These are phyloP conservation scores for Aphelenchoides fujianensis DNA, from an alignment of 1,140 invertebrate species.

Conservation along the genomic window DNA sequence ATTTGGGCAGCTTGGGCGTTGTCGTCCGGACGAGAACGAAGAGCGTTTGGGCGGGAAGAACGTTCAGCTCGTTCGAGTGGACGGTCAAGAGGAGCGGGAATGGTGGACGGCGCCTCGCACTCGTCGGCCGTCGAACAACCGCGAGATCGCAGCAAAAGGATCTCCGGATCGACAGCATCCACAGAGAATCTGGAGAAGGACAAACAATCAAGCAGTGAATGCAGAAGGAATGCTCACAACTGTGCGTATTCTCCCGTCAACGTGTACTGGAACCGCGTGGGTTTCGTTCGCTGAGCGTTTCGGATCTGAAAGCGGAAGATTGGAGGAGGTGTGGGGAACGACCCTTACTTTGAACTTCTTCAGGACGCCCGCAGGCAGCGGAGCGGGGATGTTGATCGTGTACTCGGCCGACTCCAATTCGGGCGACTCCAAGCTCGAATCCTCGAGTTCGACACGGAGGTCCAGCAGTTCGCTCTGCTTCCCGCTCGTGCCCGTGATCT, in stretches of 20 bases:
- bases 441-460: background rate
- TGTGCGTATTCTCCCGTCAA: background rate
- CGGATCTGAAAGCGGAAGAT: too few relatives aligned
- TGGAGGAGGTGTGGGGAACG: too few relatives aligned
- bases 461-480: background rate
- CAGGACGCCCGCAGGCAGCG: background rate
- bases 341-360: constrained; percentile 24
- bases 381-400: background rate
- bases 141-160: background rate
- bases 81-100: background rate
- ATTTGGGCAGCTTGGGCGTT: background rate
- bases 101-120: background rate
- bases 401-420: constrained; percentile 13
- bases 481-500: background rate
- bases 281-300: constrained; percentile 1
- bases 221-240: constrained; percentile 13
- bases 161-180: background rate
- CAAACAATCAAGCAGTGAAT: background rate
- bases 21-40: background rate
- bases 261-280: background rate
- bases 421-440: background rate
- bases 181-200: constrained; percentile 9
- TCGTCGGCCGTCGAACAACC: background rate
- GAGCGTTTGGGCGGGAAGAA: background rate
- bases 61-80: background rate